Conservation (phyloP, 2,797 vertebrate species). For the Pitangus sulphuratus region DNA sequence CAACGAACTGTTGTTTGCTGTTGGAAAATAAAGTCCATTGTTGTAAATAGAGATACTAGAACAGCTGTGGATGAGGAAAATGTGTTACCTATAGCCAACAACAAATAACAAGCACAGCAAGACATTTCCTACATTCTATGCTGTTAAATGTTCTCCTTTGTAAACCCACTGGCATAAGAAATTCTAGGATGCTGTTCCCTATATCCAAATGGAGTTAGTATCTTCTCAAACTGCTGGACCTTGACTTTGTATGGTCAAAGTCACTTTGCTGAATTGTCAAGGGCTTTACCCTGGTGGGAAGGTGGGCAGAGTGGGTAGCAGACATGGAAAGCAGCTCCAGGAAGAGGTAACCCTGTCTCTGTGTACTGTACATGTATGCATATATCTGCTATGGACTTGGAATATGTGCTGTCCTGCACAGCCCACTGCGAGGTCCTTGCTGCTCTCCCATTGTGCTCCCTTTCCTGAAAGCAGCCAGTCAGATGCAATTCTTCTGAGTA, state of each 20-base stretch:
- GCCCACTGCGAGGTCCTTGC: background rate
- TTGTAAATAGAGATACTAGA: constrained; percentile 17
- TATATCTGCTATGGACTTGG: background rate
- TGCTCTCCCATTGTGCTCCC: background rate
- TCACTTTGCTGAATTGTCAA: background rate
- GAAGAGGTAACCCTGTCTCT: background rate
- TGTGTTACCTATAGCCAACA: background rate
- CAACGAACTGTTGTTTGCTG: constrained; percentile 80
- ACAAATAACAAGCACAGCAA: constrained; percentile 28
- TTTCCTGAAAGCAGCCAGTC: background rate
- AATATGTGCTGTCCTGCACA: background rate
- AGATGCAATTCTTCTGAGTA: background rate
- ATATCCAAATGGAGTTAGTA: background rate
- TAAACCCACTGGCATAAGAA: background rate
- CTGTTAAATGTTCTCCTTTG: background rate
- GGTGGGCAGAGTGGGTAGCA: background rate
- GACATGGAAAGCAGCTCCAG: background rate
- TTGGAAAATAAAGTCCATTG: constrained; percentile 40
- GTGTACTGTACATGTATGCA: fast-evolving
- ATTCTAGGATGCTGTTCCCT: background rate
- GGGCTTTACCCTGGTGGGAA: background rate
- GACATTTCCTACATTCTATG: background rate
- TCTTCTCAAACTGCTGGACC: background rate
- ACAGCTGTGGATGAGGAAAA: constrained; percentile 17
- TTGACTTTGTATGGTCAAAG: background rate